phyloP scores from a whole-genome alignment of 2,797 vertebrate species.

The Esox masquinongy region DNA sequence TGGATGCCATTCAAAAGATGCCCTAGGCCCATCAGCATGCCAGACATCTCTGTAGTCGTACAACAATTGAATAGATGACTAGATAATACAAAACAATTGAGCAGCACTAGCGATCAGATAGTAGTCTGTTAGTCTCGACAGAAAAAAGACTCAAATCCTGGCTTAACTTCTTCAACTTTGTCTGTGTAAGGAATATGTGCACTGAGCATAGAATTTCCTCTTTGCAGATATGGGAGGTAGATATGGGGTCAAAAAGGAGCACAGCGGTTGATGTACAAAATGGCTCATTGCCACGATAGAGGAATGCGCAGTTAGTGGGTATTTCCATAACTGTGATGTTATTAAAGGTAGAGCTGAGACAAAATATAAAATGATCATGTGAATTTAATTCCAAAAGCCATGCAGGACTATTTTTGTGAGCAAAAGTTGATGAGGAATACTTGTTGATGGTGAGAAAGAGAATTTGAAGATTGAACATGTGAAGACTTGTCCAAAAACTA shows the following conservation, averaged over 20 bases:
- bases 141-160: constrained; percentile 3
- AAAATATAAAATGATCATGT: neutral
- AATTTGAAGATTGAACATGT: neutral
- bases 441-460: neutral
- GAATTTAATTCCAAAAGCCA: neutral
- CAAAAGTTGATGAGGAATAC: neutral
- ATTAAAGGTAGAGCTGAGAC: neutral
- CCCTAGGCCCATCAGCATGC: neutral
- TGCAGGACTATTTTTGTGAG: neutral
- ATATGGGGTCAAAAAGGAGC: neutral
- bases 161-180: constrained; percentile 2
- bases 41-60: neutral
- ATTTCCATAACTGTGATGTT: neutral
- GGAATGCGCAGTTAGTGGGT: neutral
- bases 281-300: neutral
- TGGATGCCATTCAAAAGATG: neutral
- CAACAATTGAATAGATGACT: neutral
- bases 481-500: neutral
- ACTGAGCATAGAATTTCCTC: neutral
- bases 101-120: neutral
- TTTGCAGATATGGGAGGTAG: neutral
- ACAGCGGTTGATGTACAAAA: neutral
- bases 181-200: neutral
- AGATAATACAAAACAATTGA: neutral
- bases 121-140: neutral